These are phyloP conservation scores for Gymnocephalus cernua DNA, from an alignment of 2,113 vertebrate genomes.

Conservation along the genomic window DNA sequence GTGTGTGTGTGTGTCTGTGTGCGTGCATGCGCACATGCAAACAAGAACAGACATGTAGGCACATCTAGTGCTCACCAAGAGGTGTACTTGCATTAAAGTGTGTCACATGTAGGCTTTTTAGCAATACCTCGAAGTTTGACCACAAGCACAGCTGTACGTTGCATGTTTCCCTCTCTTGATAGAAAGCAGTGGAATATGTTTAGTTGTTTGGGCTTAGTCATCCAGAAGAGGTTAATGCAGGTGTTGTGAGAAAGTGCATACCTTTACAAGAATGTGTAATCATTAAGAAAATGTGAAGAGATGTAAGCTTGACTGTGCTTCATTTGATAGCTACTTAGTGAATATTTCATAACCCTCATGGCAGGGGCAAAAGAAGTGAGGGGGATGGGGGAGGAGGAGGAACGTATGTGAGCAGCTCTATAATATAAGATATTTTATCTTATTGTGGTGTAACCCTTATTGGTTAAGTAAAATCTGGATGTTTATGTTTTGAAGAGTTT, in stretches of 20 bases:
- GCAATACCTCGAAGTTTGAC: not conserved
- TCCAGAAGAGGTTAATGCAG: slow-evolving; percentile 8
- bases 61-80: not conserved
- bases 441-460: too few species aligned
- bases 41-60: slow-evolving; percentile 43
- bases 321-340: slow-evolving; percentile 66
- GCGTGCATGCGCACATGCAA: slow-evolving; percentile 30
- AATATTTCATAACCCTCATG: slow-evolving; percentile 83
- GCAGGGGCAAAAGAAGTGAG: slow-evolving; percentile 48
- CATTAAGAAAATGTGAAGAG: slow-evolving; percentile 29
- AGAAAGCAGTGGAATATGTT: slow-evolving; percentile 9
- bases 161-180: not conserved
- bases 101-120: not conserved
- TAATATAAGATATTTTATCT: not conserved
- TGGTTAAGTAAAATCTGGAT: not conserved
- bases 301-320: slow-evolving; percentile 55
- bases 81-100: not conserved
- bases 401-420: slow-evolving; percentile 31
- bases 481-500: slow-evolving; percentile 1
- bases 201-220: not conserved
- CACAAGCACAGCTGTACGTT: not conserved
- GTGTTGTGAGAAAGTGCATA: slow-evolving; percentile 21
- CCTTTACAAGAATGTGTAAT: slow-evolving; percentile 15
- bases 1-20: slow-evolving; percentile 20
- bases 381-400: slow-evolving; percentile 50